Percentiles rank a stretch among this genome's conserved stretches.
Evolutionary conservation across 2,888 invertebrate genomes (phyloP).

Genomic region (Alloscopus bannaensis): DNA sequence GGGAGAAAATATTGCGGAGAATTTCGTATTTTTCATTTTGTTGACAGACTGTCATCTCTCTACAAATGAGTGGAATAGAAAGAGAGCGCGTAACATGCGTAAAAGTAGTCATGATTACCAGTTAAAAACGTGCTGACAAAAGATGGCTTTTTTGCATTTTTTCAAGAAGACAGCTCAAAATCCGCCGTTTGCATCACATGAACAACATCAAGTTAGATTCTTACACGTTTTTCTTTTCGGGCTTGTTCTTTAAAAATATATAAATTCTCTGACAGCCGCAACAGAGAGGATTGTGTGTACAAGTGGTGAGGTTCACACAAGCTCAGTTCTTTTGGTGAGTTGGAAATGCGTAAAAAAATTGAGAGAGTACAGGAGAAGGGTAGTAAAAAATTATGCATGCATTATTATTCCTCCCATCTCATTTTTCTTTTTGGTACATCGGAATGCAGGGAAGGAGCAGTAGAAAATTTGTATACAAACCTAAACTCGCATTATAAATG

Average conservation of each 20-base stretch:
- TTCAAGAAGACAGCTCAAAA: neutral
- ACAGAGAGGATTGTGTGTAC: too few species aligned
- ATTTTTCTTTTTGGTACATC: conserved; percentile 50
- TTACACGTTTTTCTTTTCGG: neutral
- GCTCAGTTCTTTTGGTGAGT: neutral
- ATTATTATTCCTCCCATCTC: conserved; percentile 56
- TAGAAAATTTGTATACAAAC: too few species aligned
- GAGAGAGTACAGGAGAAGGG: neutral
- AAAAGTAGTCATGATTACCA: too few species aligned
- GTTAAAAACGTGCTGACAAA: too few species aligned
- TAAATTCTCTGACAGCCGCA: conserved; percentile 21
- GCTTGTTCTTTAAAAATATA: neutral
- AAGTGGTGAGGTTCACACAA: neutral
- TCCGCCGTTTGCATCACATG: neutral
- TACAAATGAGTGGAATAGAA: conserved; percentile 27
- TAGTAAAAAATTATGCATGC: conserved; percentile 18
- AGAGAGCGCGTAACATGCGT: too few species aligned
- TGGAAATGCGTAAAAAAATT: conserved; percentile 1
- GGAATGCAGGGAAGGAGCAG: conserved; percentile 46
- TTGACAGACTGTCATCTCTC: conserved; percentile 67
- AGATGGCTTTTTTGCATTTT: too few species aligned
- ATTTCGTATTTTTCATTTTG: conserved; percentile 19
- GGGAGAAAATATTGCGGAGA: neutral
- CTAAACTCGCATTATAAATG: too few species aligned
- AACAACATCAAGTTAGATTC: neutral